Evolutionary conservation across 2,797 vertebrate genomes (phyloP), one percentile per base, ranked within the genome.

Genomic region (Acanthis flammea): DNA sequence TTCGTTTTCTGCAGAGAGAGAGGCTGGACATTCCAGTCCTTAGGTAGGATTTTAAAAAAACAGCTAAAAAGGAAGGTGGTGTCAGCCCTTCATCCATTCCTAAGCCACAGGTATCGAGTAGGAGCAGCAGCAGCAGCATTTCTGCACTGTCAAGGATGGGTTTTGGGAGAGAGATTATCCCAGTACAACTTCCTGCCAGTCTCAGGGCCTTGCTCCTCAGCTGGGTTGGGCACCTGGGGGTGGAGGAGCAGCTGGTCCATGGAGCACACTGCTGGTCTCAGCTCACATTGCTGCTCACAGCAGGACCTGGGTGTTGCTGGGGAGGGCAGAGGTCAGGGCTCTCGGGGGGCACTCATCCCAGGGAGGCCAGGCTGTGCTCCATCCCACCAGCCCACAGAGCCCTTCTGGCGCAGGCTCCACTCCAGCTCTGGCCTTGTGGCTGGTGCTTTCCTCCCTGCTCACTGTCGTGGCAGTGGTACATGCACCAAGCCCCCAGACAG

Each of bases 211-310:
- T 8, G 8, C 15, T 62, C 42, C 55, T 27, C 0, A 2, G 41
- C 7, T 1, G 25, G n/a, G 33, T 0, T 5, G 45, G 33, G 14
- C 17, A 6, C 15, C 37, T 14, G 27, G 1, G 28, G 1, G 24
- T 1, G 2, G 0, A 0, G 47, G 60, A 33, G 18, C 4, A 0
- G 2, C 27, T 4, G 58, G 19, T 3, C 37, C 31, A 0, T 1
- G 22, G 53, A n/a, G 53, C 53, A 33, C 54, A 16, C 54, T 55
- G n/a, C 53, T 33, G 53, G 4, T 23, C 14, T 16, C 9, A 18
- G 51, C 28, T 63, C 17, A 4, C 1, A 0, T 23, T 9, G 6
- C 3, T 0, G 5, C 35, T 16, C 45, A 3, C 14, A 0, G 86
- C 0, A 0, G 58, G 54, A 13, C 13, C 23, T 5, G 0, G 33